A percentile compares a stretch with the other conserved stretches of the same genome.
Evolutionary conservation across 2,888 invertebrate genomes (phyloP).

Genomic region (Argyresthia goedartella): DNA sequence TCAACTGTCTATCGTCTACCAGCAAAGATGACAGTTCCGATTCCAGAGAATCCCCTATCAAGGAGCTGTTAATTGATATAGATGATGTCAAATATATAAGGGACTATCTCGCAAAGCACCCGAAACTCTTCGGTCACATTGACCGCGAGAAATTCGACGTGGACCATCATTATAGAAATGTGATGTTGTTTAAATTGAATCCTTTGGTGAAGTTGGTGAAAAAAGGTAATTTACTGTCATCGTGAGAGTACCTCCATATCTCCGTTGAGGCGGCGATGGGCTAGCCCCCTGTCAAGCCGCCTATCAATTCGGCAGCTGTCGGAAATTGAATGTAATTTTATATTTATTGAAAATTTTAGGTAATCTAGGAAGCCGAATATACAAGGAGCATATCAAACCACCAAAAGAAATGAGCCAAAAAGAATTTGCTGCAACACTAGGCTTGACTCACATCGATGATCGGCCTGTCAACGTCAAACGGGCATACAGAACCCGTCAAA

Average conservation of each 20-base stretch:
- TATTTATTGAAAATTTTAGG: too few relatives aligned
- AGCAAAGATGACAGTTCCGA: neutral
- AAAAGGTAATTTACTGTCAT: neutral
- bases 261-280: too few relatives aligned
- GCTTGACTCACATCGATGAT: neutral
- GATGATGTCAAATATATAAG: neutral
- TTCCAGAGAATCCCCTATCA: neutral
- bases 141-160: neutral
- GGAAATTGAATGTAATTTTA: too few relatives aligned
- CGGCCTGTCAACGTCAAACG: too few relatives aligned
- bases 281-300: too few relatives aligned
- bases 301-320: too few relatives aligned
- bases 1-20: neutral
- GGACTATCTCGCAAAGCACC: neutral
- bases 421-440: neutral
- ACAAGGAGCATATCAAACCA: neutral
- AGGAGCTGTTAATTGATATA: neutral
- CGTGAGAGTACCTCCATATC: neutral
- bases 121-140: neutral
- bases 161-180: neutral
- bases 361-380: too few relatives aligned
- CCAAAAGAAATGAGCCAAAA: neutral
- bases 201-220: neutral
- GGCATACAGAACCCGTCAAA: neutral
- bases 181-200: neutral